Percentiles rank a stretch among this genome's conserved stretches.
Evolutionary conservation across 2,888 invertebrate genomes (phyloP).

Genomic region (Microplitis deprimator): DNA sequence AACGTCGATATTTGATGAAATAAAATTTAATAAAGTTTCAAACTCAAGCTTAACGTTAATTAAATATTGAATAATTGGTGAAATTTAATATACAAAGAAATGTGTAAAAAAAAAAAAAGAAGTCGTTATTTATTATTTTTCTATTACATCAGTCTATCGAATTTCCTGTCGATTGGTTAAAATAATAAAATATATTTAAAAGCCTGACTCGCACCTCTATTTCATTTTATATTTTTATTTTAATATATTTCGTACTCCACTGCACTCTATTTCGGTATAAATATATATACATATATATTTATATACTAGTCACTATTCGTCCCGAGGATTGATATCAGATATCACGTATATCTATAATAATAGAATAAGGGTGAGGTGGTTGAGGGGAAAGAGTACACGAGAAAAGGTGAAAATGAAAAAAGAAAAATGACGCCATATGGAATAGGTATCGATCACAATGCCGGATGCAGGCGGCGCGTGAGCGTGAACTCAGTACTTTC

Average conservation of each 20-base stretch:
- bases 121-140: too few species aligned
- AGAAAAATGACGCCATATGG: constrained; percentile 33
- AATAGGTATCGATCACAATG: constrained; percentile 41
- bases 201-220: background rate
- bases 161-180: background rate
- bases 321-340: background rate
- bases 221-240: background rate
- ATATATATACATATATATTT: too few species aligned
- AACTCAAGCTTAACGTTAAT: too few species aligned
- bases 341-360: background rate
- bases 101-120: too few species aligned
- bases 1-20: too few species aligned
- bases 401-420: background rate
- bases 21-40: too few species aligned
- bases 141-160: background rate
- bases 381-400: too few species aligned
- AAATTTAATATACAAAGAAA: too few species aligned
- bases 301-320: background rate
- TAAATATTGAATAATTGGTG: too few species aligned
- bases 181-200: background rate
- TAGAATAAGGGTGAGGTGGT: background rate
- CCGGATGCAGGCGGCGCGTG: constrained; percentile 41
- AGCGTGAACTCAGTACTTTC: constrained; percentile 9
- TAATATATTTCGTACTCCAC: background rate
- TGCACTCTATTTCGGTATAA: background rate